Percentiles rank a stretch among this genome's conserved stretches.
These are phyloP conservation scores for Pterocles orientalis DNA, from an alignment of 2,113 vertebrate species.

Conservation along the genomic window DNA sequence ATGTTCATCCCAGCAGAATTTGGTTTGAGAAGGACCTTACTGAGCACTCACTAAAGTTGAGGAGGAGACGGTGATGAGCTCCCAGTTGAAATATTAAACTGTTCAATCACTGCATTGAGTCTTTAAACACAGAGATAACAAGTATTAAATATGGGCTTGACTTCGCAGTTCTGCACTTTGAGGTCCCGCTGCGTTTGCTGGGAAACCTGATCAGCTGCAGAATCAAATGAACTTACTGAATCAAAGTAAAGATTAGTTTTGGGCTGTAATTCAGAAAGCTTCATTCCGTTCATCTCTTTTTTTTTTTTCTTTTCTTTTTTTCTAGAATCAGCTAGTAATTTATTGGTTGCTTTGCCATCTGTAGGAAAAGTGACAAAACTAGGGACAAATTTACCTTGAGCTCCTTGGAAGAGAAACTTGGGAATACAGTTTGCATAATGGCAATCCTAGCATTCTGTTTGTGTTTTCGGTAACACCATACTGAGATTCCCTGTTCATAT, in stretches of 20 bases:
- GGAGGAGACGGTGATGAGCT: neutral
- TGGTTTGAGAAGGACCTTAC: neutral
- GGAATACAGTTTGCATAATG: neutral
- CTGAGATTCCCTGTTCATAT: neutral
- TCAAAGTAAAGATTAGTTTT: constrained; percentile 1
- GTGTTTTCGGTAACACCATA: neutral
- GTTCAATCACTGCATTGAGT: neutral
- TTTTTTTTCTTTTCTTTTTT: neutral
- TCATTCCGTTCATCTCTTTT: neutral
- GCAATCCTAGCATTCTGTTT: neutral
- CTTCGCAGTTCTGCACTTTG: neutral
- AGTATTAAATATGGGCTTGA: neutral
- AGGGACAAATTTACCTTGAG: neutral
- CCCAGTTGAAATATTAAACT: neutral
- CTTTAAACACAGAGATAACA: neutral
- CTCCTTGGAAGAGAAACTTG: neutral
- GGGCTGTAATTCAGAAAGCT: neutral
- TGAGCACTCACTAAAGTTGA: neutral
- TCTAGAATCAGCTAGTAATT: neutral
- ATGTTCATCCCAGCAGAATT: neutral
- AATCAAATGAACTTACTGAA: neutral
- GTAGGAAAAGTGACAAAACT: neutral
- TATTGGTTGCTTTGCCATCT: neutral
- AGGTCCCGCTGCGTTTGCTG: neutral
- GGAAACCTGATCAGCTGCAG: neutral